Conservation (phyloP, 2,113 vertebrate genomes). For the Oxyruncus cristatus region DNA sequence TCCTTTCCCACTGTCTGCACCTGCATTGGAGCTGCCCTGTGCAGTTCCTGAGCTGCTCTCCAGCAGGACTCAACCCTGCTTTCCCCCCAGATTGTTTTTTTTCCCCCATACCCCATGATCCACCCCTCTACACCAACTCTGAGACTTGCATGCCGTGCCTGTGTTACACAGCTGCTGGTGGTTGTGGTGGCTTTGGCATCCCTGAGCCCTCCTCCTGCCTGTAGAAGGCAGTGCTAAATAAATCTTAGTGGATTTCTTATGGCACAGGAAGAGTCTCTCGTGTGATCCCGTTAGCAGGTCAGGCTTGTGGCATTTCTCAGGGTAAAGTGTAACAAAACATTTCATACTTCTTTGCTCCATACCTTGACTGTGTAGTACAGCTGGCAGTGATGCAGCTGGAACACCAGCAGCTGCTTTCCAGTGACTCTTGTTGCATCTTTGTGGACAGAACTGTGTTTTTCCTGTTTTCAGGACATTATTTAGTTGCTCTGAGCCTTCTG, state of each 20-base stretch:
- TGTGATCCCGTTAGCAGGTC: neutral
- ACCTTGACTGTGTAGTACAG: neutral
- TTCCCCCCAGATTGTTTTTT: neutral
- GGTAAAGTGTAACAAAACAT: neutral
- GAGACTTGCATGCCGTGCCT: neutral
- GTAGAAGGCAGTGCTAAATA: neutral
- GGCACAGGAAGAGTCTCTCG: neutral
- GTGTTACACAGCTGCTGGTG: neutral
- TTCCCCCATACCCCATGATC: fast-evolving
- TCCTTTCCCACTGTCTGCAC: neutral
- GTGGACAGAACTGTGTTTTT: neutral
- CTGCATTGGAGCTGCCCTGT: neutral
- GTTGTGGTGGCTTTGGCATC: neutral
- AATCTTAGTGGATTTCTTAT: neutral
- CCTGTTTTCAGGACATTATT: neutral
- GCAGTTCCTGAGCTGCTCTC: neutral
- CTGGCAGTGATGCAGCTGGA: neutral
- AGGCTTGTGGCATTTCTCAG: neutral
- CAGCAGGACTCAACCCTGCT: neutral
- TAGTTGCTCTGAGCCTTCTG: neutral
- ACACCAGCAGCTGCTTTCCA: neutral
- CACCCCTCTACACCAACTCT: fast-evolving
- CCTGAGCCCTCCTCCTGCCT: neutral
- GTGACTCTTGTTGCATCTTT: neutral
- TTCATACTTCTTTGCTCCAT: neutral